phyloP scores from a whole-genome alignment of 2,888 invertebrate genomes.

The Carabus problematicus region DNA sequence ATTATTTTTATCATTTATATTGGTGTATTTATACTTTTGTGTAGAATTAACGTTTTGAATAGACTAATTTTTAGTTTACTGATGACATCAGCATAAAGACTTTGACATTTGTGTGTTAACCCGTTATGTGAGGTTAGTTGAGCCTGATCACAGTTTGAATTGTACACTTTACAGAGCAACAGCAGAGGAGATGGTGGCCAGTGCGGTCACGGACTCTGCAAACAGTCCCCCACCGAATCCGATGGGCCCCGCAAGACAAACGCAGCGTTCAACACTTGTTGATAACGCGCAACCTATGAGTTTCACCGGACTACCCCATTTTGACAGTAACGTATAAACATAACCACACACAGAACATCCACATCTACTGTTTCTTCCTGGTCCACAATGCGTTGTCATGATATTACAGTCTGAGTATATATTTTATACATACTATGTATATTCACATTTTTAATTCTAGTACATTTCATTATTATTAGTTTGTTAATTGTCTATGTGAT shows the following conservation, averaged over 20 bases:
- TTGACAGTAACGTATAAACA: conserved; percentile 71
- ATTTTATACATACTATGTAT: background rate
- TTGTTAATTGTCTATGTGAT: background rate
- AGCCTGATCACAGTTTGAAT: too few relatives aligned
- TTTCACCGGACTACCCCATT: conserved; percentile 72
- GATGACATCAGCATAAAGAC: too few relatives aligned
- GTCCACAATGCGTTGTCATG: conserved; percentile 14
- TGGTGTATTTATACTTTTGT: conserved; percentile 12
- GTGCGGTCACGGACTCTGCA: conserved; percentile 61
- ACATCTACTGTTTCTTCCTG: background rate
- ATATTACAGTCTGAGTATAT: background rate
- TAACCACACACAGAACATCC: conserved; percentile 12
- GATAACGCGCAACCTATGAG: conserved; percentile 82
- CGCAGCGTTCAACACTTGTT: conserved; percentile 78
- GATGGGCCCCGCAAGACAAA: conserved; percentile 59
- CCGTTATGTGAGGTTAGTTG: background rate
- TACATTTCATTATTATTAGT: background rate
- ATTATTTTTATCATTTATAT: background rate
- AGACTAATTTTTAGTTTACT: too few relatives aligned
- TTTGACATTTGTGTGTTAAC: background rate
- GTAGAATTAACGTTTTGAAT: too few relatives aligned
- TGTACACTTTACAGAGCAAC: conserved; percentile 69
- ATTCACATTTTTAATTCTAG: background rate
- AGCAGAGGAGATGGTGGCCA: conserved; percentile 79
- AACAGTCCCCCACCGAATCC: conserved; percentile 48